These are phyloP conservation scores for Poecile atricapillus DNA, from an alignment of 2,113 vertebrate genomes.

Conservation along the genomic window DNA sequence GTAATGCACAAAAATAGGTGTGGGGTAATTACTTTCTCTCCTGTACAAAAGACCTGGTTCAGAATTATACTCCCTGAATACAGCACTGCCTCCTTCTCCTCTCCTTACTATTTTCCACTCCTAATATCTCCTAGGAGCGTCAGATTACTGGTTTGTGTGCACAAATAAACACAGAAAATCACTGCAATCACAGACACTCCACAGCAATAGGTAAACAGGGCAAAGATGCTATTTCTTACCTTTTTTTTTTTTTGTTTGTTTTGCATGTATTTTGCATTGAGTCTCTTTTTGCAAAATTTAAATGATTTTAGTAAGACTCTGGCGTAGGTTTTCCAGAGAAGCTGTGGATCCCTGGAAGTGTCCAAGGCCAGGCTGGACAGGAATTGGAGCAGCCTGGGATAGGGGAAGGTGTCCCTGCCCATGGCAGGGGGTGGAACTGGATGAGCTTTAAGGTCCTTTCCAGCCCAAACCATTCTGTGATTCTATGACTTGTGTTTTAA, in stretches of 20 bases:
- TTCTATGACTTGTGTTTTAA: not conserved
- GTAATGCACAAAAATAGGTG: not conserved
- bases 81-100: not conserved
- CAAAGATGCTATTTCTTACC: not conserved
- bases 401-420: not conserved
- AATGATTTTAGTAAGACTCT: not conserved
- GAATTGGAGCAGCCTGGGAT: accelerated
- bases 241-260: not conserved
- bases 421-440: not conserved
- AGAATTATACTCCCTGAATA: not conserved
- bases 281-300: not conserved
- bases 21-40: not conserved
- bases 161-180: not conserved
- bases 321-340: not conserved
- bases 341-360: not conserved
- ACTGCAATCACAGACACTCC: not conserved
- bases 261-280: not conserved
- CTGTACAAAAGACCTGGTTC: not conserved
- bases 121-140: not conserved
- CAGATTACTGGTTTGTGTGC: not conserved
- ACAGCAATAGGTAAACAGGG: not conserved
- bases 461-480: not conserved
- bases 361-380: accelerated
- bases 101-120: not conserved
- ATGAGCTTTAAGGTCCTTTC: not conserved